These are phyloP conservation scores for Encarsia formosa DNA, from an alignment of 2,888 invertebrate genomes.

Conservation along the genomic window DNA sequence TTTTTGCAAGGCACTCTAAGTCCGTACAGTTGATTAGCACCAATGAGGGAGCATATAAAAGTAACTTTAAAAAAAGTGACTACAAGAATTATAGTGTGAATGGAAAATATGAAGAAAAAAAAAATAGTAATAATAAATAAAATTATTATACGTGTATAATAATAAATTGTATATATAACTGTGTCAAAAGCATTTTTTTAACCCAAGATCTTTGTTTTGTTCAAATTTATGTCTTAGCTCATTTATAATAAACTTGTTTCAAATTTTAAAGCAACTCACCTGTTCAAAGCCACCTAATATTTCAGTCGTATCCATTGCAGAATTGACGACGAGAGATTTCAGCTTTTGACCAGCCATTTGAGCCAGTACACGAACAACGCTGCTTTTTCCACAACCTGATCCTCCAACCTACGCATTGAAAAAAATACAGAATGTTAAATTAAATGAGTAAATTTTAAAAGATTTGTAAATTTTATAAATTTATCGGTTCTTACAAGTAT, in stretches of 20 bases:
- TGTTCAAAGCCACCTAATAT: conserved; percentile 98
- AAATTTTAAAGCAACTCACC: conserved; percentile 52
- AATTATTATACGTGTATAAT: conserved; percentile 21
- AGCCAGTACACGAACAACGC: conserved; percentile 71
- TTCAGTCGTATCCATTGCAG: conserved; percentile 92
- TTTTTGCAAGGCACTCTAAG: too few relatives aligned
- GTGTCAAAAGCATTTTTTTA: conserved; percentile 5
- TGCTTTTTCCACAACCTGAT: conserved; percentile 76
- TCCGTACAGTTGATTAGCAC: too few relatives aligned
- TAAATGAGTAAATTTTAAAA: background rate
- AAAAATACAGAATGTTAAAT: conserved; percentile 9
- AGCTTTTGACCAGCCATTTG: conserved; percentile 70
- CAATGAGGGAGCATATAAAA: too few relatives aligned
- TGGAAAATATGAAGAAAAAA: conserved; percentile 4
- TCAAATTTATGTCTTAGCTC: background rate
- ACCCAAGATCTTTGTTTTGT: background rate
- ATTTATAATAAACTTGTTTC: background rate
- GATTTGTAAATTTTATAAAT: background rate
- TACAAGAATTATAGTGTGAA: conserved; percentile 3
- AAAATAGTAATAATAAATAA: conserved; percentile 8
- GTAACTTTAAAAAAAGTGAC: background rate
- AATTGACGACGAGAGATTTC: conserved; percentile 75
- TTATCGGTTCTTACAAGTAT: conserved; percentile 64
- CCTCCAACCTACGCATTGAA: conserved; percentile 61
- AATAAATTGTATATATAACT: conserved; percentile 27